These are phyloP conservation scores for Strix aluco DNA, from an alignment of 2,113 vertebrate genomes.

Conservation along the genomic window DNA sequence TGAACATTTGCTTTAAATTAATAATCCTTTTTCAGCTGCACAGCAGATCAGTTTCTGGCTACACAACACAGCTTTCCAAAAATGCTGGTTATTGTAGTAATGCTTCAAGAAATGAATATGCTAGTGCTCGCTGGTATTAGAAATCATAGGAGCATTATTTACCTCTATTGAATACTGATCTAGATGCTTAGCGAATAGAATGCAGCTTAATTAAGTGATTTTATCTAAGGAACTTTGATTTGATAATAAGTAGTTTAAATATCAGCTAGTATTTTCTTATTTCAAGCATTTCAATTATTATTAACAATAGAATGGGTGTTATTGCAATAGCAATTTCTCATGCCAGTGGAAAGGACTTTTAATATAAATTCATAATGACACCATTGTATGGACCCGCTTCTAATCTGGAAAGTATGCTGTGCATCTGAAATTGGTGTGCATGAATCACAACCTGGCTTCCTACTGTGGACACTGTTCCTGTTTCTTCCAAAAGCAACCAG, in stretches of 20 bases:
- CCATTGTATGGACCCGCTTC: conserved; percentile 18
- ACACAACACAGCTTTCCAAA: not conserved
- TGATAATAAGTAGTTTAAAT: conserved; percentile 56
- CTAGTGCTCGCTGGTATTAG: not conserved
- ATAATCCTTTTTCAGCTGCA: not conserved
- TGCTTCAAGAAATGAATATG: conserved; percentile 40
- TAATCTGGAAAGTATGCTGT: not conserved
- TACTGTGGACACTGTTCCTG: not conserved
- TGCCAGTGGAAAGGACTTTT: conserved; percentile 34
- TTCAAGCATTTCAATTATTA: conserved; percentile 43
- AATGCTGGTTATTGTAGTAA: conserved; percentile 13
- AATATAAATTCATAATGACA: conserved; percentile 30
- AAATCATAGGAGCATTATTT: conserved; percentile 56
- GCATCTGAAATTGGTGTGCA: not conserved
- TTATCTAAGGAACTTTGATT: conserved; percentile 57
- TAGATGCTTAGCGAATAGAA: conserved; percentile 51
- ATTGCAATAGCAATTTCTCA: conserved; percentile 25
- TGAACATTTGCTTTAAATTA: conserved; percentile 35
- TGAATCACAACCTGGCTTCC: not conserved
- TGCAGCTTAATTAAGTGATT: conserved; percentile 52
- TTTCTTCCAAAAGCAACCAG: not conserved
- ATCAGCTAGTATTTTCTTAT: conserved; percentile 42
- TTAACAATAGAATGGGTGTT: conserved; percentile 13
- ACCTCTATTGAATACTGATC: conserved; percentile 43
- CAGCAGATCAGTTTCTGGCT: not conserved